These are phyloP conservation scores for Copidosoma floridanum DNA, from an alignment of 1,140 invertebrate species.

Conservation along the genomic window DNA sequence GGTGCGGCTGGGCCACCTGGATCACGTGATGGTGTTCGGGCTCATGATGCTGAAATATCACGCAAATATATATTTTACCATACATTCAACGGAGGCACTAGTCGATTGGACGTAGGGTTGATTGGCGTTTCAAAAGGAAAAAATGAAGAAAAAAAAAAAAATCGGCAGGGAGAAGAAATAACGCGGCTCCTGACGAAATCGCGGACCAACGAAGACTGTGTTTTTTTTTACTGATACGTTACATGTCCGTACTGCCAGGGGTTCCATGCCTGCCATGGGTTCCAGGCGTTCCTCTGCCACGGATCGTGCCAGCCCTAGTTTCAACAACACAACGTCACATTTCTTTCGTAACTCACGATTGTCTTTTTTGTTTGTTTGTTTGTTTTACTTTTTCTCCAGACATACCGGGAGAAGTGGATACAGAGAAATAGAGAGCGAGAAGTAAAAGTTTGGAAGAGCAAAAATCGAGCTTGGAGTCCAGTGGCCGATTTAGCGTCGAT, in stretches of 20 bases:
- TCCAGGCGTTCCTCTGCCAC: conserved; percentile 18
- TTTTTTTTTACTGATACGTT: conserved; percentile 22
- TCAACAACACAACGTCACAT: no score
- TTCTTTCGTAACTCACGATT: background rate
- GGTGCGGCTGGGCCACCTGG: conserved; percentile 42
- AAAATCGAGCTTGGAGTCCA: background rate
- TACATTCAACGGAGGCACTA: no score
- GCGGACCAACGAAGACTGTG: background rate
- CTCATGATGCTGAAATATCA: conserved; percentile 34
- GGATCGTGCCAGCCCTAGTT: conserved; percentile 13
- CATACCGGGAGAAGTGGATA: no score
- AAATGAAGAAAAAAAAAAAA: no score
- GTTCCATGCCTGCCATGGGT: conserved; percentile 25
- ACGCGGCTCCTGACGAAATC: conserved; percentile 7
- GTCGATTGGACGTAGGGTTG: no score
- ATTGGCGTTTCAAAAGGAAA: no score
- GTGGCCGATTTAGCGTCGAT: background rate
- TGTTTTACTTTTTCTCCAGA: no score
- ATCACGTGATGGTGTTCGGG: conserved; percentile 44
- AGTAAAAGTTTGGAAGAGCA: background rate
- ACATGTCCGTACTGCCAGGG: conserved; percentile 30
- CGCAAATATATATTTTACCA: no score
- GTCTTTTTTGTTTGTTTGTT: background rate
- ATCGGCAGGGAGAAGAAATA: background rate
- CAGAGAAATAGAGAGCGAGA: no score